phyloP scores from a whole-genome alignment of 2,113 vertebrate genomes.

The Salvelinus fontinalis region DNA sequence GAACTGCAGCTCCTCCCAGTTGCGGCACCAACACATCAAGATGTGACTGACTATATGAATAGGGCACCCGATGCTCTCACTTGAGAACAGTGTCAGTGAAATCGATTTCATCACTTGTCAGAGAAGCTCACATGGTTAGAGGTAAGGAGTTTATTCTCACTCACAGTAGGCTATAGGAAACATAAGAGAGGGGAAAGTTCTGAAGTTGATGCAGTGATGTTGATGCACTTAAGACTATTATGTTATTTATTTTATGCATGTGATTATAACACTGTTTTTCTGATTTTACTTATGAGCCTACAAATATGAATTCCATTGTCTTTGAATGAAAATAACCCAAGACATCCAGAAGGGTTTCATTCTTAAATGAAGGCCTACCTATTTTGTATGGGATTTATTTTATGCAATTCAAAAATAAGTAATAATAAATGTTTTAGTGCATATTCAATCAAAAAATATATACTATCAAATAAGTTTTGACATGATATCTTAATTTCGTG shows the following conservation, averaged over 20 bases:
- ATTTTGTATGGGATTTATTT: too few species aligned
- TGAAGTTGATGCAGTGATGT: neutral
- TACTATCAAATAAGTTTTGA: too few species aligned
- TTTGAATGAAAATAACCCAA: too few species aligned
- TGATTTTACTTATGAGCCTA: too few species aligned
- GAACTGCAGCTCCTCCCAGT: conserved; percentile 43
- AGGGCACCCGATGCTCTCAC: conserved; percentile 33
- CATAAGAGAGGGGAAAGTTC: too few species aligned
- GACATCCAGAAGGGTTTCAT: too few species aligned
- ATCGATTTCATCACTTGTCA: conserved; percentile 36
- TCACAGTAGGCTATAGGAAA: too few species aligned
- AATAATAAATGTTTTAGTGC: too few species aligned
- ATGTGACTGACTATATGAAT: conserved; percentile 48
- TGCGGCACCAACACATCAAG: conserved; percentile 27
- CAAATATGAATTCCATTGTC: too few species aligned
- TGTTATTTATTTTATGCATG: neutral
- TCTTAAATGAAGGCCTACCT: too few species aligned
- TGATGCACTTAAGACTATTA: neutral
- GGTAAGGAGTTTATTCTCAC: conserved; percentile 55
- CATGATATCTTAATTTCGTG: neutral
- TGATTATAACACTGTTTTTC: neutral
- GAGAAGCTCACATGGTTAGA: conserved; percentile 42
- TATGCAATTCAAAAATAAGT: too few species aligned
- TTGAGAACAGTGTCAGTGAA: conserved; percentile 1
- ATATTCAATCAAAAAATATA: too few species aligned